Base-by-base conservation (phyloP, 1,140 invertebrate genomes). In the Diabrotica virgifera region DNA sequence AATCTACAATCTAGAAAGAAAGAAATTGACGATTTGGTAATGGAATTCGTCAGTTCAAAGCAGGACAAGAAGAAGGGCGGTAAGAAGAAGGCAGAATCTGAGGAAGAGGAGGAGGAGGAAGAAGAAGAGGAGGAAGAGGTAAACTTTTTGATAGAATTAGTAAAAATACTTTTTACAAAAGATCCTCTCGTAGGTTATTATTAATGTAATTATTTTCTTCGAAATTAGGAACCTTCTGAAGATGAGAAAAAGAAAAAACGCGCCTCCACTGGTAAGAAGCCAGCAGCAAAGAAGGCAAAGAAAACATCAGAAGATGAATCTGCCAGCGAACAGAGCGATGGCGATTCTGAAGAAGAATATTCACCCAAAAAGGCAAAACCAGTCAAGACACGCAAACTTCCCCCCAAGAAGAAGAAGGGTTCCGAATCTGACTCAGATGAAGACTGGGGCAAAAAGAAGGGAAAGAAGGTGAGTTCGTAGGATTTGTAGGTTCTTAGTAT, bases 11-110 rank as follows among this genome's bases (percentile, higher is more conserved):
- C 76, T 56, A 89, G 90, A 72, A 93, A 91, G 80, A 91, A 93
- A 77, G 86, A 94, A 77, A 89, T 95, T 36, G 92, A 95, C 72
- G 85, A 88, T 68, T 80, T 95, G 50, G 90, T 95, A 0, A 92
- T 94, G 90, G 89, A 89, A 65, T 86, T 83, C 70, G 80, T 89
- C 51, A 83, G 87, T 73, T 83, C 85, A 51, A 87, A 86, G 69
- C 80, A 83, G 67, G 83, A 84, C 24, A 74, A 79, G 59, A 80
- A 80, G 52, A 82, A 82, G 62, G 82, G 82, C 59, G 81, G 79
- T 63, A 84, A 83, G 69, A 82, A 84, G 65, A 79, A 79, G 11
- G 79, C 82, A 0, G 82, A 82, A 12, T 83, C 84, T 60, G 81
- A 83, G 11, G 84, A 82, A 0, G 85, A 86, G 24, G 84, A 86